Percentiles rank a stretch among this genome's conserved stretches.
phyloP scores from a whole-genome alignment of 2,888 invertebrate genomes.

The Prosapia bicincta region DNA sequence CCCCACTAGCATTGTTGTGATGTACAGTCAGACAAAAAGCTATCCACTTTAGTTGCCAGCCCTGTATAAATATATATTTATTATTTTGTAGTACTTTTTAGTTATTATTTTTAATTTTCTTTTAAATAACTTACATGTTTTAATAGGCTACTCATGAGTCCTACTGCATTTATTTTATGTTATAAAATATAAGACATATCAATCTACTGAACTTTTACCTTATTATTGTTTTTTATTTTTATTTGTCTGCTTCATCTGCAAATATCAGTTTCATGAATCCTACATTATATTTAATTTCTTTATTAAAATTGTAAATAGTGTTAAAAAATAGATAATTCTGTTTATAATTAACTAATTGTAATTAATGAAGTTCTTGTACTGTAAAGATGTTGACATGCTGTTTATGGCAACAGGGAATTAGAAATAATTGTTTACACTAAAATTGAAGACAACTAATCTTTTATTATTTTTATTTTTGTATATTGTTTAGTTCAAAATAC shows the following conservation, averaged over 20 bases:
- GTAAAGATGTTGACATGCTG: neutral
- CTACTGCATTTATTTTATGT: neutral
- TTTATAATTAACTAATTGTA: neutral
- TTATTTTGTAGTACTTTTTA: too few species aligned
- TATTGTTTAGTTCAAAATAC: too few species aligned
- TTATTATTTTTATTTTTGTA: too few species aligned
- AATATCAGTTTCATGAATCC: neutral
- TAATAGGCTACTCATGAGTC: too few species aligned
- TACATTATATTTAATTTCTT: neutral
- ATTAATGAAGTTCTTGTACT: neutral
- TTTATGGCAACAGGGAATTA: neutral
- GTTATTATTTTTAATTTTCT: too few species aligned
- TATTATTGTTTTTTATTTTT: neutral
- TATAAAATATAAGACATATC: neutral
- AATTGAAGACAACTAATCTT: neutral
- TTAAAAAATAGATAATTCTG: neutral
- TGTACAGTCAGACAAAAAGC: too few species aligned
- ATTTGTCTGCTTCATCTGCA: neutral
- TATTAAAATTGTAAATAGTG: neutral
- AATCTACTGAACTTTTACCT: neutral
- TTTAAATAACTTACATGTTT: too few species aligned
- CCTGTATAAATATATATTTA: too few species aligned
- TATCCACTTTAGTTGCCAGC: too few species aligned
- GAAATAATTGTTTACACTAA: neutral
- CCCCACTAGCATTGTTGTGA: too few species aligned